Evolutionary conservation across 2,888 invertebrate species (phyloP).

Genomic region (Lottia gigantea): DNA sequence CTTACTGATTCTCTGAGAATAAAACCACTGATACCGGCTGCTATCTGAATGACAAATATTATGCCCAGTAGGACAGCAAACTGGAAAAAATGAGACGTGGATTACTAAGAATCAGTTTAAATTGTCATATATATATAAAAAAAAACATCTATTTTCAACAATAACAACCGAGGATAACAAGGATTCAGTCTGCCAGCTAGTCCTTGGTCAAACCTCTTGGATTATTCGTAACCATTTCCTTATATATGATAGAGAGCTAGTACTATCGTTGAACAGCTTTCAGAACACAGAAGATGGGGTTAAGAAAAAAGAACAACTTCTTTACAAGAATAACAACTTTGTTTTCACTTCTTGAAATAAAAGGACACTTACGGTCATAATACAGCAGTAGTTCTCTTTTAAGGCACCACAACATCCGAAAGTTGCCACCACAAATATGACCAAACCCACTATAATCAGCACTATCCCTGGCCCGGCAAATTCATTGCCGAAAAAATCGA

Average conservation of each 20-base stretch:
- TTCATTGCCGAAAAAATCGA: constrained; percentile 80
- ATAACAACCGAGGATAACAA: too few relatives aligned
- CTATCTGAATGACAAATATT: constrained; percentile 84
- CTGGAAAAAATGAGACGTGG: constrained; percentile 69
- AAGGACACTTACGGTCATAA: constrained; percentile 81
- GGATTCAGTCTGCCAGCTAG: too few relatives aligned
- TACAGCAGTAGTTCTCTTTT: constrained; percentile 95
- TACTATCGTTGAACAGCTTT: too few relatives aligned
- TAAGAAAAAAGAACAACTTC: too few relatives aligned
- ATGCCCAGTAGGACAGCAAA: constrained; percentile 83
- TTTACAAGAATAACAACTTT: too few relatives aligned
- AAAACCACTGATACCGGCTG: constrained; percentile 83
- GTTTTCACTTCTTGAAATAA: background rate
- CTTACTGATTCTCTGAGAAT: constrained; percentile 77
- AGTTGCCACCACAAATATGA: constrained; percentile 93
- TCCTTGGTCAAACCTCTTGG: too few relatives aligned
- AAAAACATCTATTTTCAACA: too few relatives aligned
- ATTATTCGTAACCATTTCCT: too few relatives aligned
- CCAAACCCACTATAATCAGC: constrained; percentile 85
- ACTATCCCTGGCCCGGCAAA: constrained; percentile 87
- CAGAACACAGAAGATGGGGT: too few relatives aligned
- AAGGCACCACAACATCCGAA: constrained; percentile 96
- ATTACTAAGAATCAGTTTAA: too few relatives aligned
- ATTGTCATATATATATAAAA: too few relatives aligned
- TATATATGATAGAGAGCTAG: too few relatives aligned